Base-by-base conservation (phyloP, 2,113 vertebrate genomes). In the Chloroceryle aenea region DNA sequence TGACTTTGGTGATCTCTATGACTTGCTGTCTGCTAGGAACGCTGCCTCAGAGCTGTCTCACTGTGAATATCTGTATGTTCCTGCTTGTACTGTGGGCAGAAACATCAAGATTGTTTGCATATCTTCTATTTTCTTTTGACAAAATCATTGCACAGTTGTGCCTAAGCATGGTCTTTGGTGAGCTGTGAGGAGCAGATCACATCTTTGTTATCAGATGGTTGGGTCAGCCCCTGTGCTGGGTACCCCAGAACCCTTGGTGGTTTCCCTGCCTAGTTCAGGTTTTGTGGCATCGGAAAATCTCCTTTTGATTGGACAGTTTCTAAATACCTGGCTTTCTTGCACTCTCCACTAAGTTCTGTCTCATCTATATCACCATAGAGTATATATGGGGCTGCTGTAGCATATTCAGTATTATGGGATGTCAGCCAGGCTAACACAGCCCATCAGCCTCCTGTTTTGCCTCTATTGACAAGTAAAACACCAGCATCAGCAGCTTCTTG, bases 201-300 rank as follows among this genome's bases (percentile, higher is more conserved):
- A 0, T 74, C 9, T 0, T 25, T n/a, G 4, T 23, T 62, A 22
- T 25, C 52, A 47, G 52, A 55, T 22, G 6, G 3, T 21, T 59
- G 6, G 22, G 67, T 80, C 29, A 21, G 20, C 62, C 7, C 1
- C 3, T 58, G 53, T 38, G 10, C 38, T 40, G 9, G 0, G 0
- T 40, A 8, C 27, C 48, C n/a, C 55, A 85, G 50, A 83, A 74
- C 73, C 50, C 32, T 47, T 0, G 0, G 18, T 63, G 47, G 11
- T 85, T 80, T 77, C 32, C 13, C 26, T 92, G 23, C 59, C 72
- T 53, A 1, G 17, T 43, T 8, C 0, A 0, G 71, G 32, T n/a
- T 83, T 69, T 53, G 20, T 47, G 45, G 23, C 59, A 40, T 43
- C 29, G 79, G n/a, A 53, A 83, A 25, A 86, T 56, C 23, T 50